Percentiles rank a stretch among this genome's conserved stretches.
Evolutionary conservation across 1,140 invertebrate genomes (phyloP).

Genomic region (Pemphigus obesinymphae): DNA sequence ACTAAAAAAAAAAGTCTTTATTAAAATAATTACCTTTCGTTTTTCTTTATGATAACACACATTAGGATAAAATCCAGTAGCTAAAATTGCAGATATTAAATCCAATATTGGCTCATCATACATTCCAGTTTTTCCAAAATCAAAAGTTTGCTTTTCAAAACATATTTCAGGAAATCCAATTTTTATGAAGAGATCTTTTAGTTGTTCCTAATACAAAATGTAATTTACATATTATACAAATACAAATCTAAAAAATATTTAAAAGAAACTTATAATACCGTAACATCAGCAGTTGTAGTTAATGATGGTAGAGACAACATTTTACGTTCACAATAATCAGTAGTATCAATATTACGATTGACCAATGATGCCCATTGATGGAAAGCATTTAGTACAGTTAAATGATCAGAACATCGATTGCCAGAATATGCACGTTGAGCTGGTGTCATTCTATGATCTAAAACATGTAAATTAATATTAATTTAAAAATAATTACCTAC

Average conservation of each 20-base stretch:
- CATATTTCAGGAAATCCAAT: slow-evolving; percentile 86
- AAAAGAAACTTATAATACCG: slow-evolving; percentile 50
- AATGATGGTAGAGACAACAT: slow-evolving; percentile 82
- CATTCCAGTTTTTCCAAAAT: slow-evolving; percentile 54
- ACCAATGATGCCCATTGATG: slow-evolving; percentile 78
- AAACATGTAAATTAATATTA: slow-evolving; percentile 46
- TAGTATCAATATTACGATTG: slow-evolving; percentile 69
- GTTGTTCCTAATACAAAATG: slow-evolving; percentile 62
- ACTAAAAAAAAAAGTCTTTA: too few species aligned
- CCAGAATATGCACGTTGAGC: slow-evolving; percentile 81
- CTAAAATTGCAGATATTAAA: slow-evolving; percentile 76
- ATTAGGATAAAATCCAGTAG: slow-evolving; percentile 92
- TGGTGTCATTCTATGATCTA: slow-evolving; percentile 61
- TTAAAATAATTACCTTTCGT: slow-evolving; percentile 64
- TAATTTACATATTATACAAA: neutral
- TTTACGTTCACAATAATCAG: slow-evolving; percentile 88
- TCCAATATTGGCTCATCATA: slow-evolving; percentile 78
- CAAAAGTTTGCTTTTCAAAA: slow-evolving; percentile 67
- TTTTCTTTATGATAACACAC: slow-evolving; percentile 94
- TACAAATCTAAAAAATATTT: neutral
- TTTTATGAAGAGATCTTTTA: slow-evolving; percentile 75
- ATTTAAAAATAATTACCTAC: neutral
- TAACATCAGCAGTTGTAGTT: slow-evolving; percentile 85
- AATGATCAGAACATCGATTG: slow-evolving; percentile 84
- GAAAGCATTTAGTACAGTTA: slow-evolving; percentile 90